phyloP scores from a whole-genome alignment of 2,888 invertebrate species.

The Meloe dianella region DNA sequence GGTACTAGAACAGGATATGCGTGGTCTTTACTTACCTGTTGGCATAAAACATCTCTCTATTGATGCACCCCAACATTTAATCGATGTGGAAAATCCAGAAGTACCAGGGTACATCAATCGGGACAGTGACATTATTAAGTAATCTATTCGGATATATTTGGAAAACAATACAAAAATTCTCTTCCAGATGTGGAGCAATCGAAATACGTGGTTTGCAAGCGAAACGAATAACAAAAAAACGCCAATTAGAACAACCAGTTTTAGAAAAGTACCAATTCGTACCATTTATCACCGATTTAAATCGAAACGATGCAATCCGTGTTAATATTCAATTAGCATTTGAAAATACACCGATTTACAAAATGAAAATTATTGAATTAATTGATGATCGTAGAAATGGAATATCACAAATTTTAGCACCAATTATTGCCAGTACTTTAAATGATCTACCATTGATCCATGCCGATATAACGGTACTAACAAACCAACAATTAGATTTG shows the following conservation, averaged over 20 bases:
- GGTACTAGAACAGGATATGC: slow-evolving; percentile 70
- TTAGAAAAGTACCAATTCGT: slow-evolving; percentile 78
- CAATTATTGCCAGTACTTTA: slow-evolving; percentile 65
- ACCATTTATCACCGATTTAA: slow-evolving; percentile 61
- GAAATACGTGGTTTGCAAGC: slow-evolving; percentile 79
- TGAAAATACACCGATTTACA: slow-evolving; percentile 66
- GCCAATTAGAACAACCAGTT: slow-evolving; percentile 75
- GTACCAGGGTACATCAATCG: slow-evolving; percentile 39
- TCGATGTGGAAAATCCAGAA: slow-evolving; percentile 36
- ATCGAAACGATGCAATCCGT: slow-evolving; percentile 59
- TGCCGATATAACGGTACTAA: slow-evolving; percentile 67
- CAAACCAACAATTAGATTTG: slow-evolving; percentile 61
- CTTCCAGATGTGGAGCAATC: slow-evolving; percentile 72
- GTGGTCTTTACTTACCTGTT: slow-evolving; percentile 74
- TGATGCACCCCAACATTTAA: slow-evolving; percentile 56
- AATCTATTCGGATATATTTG: slow-evolving; percentile 5
- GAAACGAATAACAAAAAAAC: slow-evolving; percentile 72
- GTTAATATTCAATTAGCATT: slow-evolving; percentile 72
- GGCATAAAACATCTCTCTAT: slow-evolving; percentile 62
- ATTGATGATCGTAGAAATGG: slow-evolving; percentile 44
- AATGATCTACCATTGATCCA: slow-evolving; percentile 74
- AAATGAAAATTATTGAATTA: slow-evolving; percentile 58
- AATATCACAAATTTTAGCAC: slow-evolving; percentile 62
- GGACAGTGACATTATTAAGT: slow-evolving; percentile 49
- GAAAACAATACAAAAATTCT: background rate